Evolutionary conservation across 2,888 invertebrate genomes (phyloP).

Genomic region (Caenorhabditis macrosperma): DNA sequence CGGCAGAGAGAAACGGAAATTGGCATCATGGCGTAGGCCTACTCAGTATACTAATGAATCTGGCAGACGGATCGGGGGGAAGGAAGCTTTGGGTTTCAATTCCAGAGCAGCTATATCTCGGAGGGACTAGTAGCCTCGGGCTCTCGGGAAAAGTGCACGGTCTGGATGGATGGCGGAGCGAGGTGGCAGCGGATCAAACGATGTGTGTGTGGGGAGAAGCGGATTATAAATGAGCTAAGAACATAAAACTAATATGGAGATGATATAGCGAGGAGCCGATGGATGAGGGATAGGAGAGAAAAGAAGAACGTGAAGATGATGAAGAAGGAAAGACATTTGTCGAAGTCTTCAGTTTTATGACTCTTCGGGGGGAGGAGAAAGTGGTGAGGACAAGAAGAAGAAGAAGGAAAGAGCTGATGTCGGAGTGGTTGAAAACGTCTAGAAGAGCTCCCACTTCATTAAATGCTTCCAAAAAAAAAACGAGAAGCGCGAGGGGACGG

Average conservation of each 20-base stretch:
- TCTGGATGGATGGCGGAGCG: not conserved
- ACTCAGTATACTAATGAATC: constrained; percentile 11
- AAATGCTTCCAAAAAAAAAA: constrained; percentile 53
- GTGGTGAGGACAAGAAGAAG: not conserved
- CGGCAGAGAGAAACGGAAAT: not conserved
- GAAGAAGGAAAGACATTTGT: constrained; percentile 41
- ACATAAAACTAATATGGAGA: constrained; percentile 34
- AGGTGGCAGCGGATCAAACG: constrained; percentile 5
- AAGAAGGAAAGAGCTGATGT: constrained; percentile 4
- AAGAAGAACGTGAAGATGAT: constrained; percentile 6
- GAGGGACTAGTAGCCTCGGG: not conserved
- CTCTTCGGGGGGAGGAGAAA: constrained; percentile 32
- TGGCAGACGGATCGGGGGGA: not conserved
- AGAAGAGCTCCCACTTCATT: constrained; percentile 44
- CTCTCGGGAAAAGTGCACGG: constrained; percentile 11
- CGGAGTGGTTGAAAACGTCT: constrained; percentile 11
- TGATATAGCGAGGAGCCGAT: constrained; percentile 5
- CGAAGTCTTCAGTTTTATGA: constrained; percentile 49
- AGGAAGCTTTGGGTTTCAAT: not conserved
- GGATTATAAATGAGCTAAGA: constrained; percentile 50
- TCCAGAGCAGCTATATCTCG: not conserved
- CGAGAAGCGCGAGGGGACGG: constrained; percentile 10
- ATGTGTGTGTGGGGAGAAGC: not conserved
- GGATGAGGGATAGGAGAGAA: not conserved
- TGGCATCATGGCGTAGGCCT: not conserved